These are phyloP conservation scores for Drosophila gaucha DNA, from an alignment of 2,888 invertebrate genomes.

Conservation along the genomic window DNA sequence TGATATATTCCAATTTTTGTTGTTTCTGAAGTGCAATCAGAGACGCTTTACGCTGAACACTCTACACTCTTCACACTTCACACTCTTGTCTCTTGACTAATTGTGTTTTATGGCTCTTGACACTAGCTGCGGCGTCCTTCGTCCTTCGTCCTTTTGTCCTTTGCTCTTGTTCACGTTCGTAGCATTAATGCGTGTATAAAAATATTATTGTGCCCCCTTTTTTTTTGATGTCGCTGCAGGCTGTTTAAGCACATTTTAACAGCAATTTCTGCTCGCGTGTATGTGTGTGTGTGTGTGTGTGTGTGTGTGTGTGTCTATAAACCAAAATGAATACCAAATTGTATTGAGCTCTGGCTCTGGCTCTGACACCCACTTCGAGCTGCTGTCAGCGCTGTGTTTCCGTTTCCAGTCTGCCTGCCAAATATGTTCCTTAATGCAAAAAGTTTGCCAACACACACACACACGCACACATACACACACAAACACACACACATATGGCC, in stretches of 20 bases:
- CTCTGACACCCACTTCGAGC: constrained; percentile 8
- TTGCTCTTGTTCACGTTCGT: constrained; percentile 7
- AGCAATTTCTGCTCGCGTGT: not conserved
- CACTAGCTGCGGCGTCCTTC: constrained; percentile 8
- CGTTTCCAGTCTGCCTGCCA: constrained; percentile 46
- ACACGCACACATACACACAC: not conserved
- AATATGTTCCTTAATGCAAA: constrained; percentile 58
- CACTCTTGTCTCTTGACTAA: constrained; percentile 53
- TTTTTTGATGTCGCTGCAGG: constrained; percentile 54
- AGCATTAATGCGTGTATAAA: constrained; percentile 2
- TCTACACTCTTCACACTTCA: not conserved
- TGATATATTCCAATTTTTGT: not conserved
- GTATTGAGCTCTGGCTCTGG: constrained; percentile 8
- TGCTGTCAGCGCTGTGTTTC: constrained; percentile 32
- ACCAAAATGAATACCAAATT: constrained; percentile 45
- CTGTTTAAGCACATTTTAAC: constrained; percentile 49
- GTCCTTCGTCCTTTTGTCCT: not conserved
- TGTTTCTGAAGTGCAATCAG: constrained; percentile 3
- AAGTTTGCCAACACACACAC: constrained; percentile 37
- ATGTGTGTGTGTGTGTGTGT: not conserved
- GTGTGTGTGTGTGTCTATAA: constrained; percentile 1
- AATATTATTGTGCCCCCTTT: constrained; percentile 46
- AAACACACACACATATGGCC: constrained; percentile 25
- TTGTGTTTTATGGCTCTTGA: constrained; percentile 65
- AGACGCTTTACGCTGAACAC: not conserved